Base-by-base conservation (phyloP, 2,113 vertebrate species). In the Symphodus melops region DNA sequence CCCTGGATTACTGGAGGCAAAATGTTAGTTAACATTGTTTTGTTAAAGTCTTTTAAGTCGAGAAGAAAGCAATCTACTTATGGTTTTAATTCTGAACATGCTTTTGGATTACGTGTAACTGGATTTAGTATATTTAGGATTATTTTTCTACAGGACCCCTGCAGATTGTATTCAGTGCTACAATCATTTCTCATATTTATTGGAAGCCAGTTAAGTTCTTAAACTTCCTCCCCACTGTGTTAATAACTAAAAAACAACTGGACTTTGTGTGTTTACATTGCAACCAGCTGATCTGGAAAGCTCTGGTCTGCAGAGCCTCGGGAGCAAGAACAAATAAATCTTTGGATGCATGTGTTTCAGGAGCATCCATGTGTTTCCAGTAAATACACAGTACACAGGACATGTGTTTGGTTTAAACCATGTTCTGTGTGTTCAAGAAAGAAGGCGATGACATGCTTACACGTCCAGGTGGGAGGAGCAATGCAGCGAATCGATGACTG, bases 221-320 rank as follows among this genome's bases (percentile, higher is more conserved):
- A 64, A 83, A 19, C 19, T 62, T 56, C 19, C 68, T 60, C 28
- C 51, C 23, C 4, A n/a, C 20, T 51, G 14, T 68, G 73, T 41
- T 36, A 60, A 33, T 68, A 60, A 56, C n/a, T 68, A 65, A 67
- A 63, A 82, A 75, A 68, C 64, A 67, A 72, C 13, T 74, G 4
- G 17, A 61, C 19, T 9, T 16, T 70, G 28, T 23, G 20, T 84
- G 75, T 90, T 88, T 89, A 58, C 44, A 14, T 77, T 83, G 68
- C 68, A 90, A 80, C 80, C 78, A 83, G 70, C 68, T 61, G 57
- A 75, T 36, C 70, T 61, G 67, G 48, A 80, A 75, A 78, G 19
- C 49, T 63, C 12, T 46, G 57, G 52, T 37, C 36, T 48, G n/a
- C 42, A 73, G 36, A 20, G 25, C 9, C 33, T 20, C 55, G 1